Evolutionary conservation across 1,140 invertebrate species (phyloP), one percentile per base, ranked within the genome.

Genomic region (Lamellibrachia luymesi): DNA sequence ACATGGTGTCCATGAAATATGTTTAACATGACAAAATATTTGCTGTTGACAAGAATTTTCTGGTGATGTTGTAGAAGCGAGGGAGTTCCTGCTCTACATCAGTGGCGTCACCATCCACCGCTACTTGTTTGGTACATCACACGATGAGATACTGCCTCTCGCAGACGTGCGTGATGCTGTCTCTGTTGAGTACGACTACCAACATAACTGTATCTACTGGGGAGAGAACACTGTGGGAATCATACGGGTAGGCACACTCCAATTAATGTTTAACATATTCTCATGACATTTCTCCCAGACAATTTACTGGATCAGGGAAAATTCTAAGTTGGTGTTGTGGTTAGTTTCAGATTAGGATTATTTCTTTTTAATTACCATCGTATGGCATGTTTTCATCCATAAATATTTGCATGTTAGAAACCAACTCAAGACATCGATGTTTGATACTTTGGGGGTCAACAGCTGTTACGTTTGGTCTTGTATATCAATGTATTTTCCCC

Each of bases 51-150:
- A 38, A 38, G 38, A 38, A 38, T 38, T 38, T 90, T 22, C 80
- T 22, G 6, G 50, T 91, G 50, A 91, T 50, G n/a, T 91, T 91
- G 90, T 91, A 38, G 50, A 90, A 93, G 96, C 96, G 94, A 96
- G 97, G 2, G 98, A 98, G 95, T 98, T 99, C 95, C 95, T 99
- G 22, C 95, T 98, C 17, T 97, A 98, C 2, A 97, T 98, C 0
- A 97, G 98, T 94, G 96, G 98, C 92, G 97, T 98, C 93, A 97
- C 97, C 93, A 98, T 99, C 91, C 97, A 97, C 4, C 97, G 98
- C 4, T 97, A 98, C 90, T 97, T 98, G 96, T 95, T 98, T 51
- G 96, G 94, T 51, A 50, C 52, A 2, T 95, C 96, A 93, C 94
- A 95, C 51, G 92, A 96, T 2, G 97, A 97, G 94, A 95, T 97